phyloP scores from a whole-genome alignment of 2,888 invertebrate genomes.

The Eulithis testata region DNA sequence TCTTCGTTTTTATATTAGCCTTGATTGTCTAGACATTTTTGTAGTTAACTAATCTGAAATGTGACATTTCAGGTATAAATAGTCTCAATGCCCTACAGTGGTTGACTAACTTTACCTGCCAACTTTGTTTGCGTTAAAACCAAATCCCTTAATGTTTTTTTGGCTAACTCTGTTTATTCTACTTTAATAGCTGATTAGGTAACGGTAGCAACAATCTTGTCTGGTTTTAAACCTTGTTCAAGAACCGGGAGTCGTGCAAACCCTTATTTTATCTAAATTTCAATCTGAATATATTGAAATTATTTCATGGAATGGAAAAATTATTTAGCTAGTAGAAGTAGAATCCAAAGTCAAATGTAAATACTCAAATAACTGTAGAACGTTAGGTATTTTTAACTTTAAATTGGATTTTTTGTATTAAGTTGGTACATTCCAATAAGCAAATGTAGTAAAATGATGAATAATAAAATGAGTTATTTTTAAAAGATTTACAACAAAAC shows the following conservation, averaged over 20 bases:
- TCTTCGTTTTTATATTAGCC: not conserved
- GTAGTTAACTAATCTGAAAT: no score
- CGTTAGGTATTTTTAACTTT: constrained; percentile 3
- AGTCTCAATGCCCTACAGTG: no score
- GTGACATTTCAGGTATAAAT: no score
- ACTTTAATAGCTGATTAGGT: no score
- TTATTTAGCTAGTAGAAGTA: constrained; percentile 31
- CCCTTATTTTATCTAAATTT: not conserved
- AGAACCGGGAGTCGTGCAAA: constrained; percentile 34
- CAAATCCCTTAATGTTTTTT: no score
- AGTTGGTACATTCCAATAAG: constrained; percentile 14
- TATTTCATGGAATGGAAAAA: constrained; percentile 16
- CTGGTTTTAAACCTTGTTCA: constrained; percentile 42
- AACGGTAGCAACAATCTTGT: not conserved
- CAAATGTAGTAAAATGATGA: constrained; percentile 1
- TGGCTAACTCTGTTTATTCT: no score
- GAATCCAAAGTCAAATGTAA: constrained; percentile 68
- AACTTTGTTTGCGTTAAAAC: no score
- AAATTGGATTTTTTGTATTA: not conserved
- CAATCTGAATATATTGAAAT: not conserved
- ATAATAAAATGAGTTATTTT: not conserved
- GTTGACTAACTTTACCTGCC: no score
- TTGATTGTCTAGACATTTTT: no score
- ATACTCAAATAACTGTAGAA: constrained; percentile 33
- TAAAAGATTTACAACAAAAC: not conserved